Conservation (phyloP, 2,888 invertebrate species). For the Melanostoma scalare region DNA sequence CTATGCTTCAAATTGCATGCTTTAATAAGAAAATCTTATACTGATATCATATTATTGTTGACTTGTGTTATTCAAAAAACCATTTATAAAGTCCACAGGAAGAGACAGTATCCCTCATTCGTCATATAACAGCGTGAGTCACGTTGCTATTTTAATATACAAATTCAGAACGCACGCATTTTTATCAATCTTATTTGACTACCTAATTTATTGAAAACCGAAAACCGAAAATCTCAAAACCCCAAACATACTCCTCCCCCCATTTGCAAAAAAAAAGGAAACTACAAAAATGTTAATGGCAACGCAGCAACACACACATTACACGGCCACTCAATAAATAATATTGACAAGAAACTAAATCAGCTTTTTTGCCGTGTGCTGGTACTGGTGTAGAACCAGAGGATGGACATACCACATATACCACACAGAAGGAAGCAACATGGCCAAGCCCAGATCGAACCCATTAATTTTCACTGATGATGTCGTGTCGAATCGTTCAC, state of each 20-base stretch:
- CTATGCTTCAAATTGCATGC: too few relatives aligned
- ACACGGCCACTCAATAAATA: conserved; percentile 51
- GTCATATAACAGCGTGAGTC: too few relatives aligned
- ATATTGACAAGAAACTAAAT: conserved; percentile 68
- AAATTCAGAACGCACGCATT: too few relatives aligned
- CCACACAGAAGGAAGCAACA: conserved; percentile 35
- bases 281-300: not conserved
- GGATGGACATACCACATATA: conserved; percentile 27
- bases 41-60: too few relatives aligned
- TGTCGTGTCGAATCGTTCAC: conserved; percentile 68
- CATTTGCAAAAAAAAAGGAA: not conserved
- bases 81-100: too few relatives aligned
- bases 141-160: too few relatives aligned
- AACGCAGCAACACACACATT: conserved; percentile 6
- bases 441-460: conserved; percentile 64
- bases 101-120: too few relatives aligned
- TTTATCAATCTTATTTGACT: too few relatives aligned
- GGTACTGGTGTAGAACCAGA: not conserved
- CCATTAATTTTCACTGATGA: conserved; percentile 66
- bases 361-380: conserved; percentile 45
- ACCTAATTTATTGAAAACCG: too few relatives aligned
- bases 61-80: too few relatives aligned
- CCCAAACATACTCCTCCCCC: not conserved
- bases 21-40: too few relatives aligned
- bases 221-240: not conserved